Conservation (phyloP, 2,113 vertebrate species). For the Terrapene triunguis region DNA sequence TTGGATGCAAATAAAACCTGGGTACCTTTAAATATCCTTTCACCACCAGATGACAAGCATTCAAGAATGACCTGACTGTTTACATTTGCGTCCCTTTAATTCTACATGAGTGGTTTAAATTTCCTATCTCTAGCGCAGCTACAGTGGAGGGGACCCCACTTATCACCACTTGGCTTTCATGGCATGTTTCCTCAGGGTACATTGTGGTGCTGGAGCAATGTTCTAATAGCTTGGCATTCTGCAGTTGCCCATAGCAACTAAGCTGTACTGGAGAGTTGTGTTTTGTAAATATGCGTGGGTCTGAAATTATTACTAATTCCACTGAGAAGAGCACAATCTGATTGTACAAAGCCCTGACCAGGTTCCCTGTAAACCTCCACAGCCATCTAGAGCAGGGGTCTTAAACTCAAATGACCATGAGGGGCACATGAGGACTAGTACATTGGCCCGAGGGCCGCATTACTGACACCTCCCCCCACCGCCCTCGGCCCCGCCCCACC, state of each 20-base stretch:
- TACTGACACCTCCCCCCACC: no score
- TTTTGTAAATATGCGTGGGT: accelerated
- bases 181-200: not conserved
- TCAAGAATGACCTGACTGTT: not conserved
- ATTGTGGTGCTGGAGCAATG: not conserved
- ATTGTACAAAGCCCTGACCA: not conserved
- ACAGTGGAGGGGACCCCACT: not conserved
- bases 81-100: not conserved
- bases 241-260: not conserved
- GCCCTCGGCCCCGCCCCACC: no score
- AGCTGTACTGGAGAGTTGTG: not conserved
- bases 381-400: no score
- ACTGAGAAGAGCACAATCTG: accelerated
- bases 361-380: not conserved
- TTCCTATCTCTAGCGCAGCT: not conserved
- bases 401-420: no score
- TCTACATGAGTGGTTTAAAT: not conserved
- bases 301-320: not conserved
- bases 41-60: not conserved
- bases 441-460: no score
- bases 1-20: not conserved
- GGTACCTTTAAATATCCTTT: not conserved
- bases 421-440: no score
- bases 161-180: not conserved
- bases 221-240: not conserved